Evolutionary conservation across 2,797 vertebrate genomes (phyloP), one percentile per base, ranked within the genome.

Genomic region (Babyrousa celebensis): DNA sequence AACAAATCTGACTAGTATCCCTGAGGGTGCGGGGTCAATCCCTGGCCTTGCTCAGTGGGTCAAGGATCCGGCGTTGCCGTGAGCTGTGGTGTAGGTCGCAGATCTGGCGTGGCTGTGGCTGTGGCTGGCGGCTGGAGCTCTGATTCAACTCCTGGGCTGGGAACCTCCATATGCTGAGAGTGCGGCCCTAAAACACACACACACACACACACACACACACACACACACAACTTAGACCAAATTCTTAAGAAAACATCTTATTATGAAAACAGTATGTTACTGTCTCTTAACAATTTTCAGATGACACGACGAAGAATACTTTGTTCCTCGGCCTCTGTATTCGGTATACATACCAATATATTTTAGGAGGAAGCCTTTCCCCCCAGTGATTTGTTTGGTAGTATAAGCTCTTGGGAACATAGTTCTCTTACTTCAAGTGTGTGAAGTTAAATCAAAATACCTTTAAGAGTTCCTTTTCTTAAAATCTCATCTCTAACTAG

Each of bases 371-470:
- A 85, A 54, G 43, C 60, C 89, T 58, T 84, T 80, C 12, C 17
- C 36, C 63, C 36, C 25, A 80, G 2, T 62, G 40, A 93, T 95
- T 62, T 32, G 20, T 88, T 48, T 75, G 60, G 72, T 82, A 74
- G 43, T 80, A 0, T 84, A 86, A 96, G 21, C 58, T 79, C 72
- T 95, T 89, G 32, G 92, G 52, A 84, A 84, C 71, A 96, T 60
- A 85, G 32, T 72, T 48, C 56, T 95, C 43, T 94, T 75, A 89
- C n/a, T 72, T 93, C 67, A 86, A 94, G 27, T 89, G 40, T 92
- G 20, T 91, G 21, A 93, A 93, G 60, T 92, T 85, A 97, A 94
- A 80, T 84, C 23, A 79, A 91, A 94, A 72, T 80, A 82, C 54
- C 48, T 77, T 68, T 65, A 92, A 85, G 54, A 72, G 80, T 85